Conservation (phyloP, 2,797 vertebrate species). For the Oreochromis grahami region DNA sequence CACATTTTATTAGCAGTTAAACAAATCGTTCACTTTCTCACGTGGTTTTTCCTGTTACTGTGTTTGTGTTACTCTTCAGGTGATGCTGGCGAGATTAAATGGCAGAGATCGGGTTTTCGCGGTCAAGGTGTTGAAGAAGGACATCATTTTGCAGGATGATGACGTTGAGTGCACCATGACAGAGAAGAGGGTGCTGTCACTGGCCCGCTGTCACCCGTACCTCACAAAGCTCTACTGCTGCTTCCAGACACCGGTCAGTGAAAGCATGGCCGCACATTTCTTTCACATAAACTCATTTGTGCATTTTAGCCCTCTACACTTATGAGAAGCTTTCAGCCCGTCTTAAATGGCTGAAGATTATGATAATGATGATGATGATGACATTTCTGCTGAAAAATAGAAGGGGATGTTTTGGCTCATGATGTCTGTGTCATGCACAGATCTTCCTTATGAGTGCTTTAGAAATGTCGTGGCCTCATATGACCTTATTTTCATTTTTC, state of each 20-base stretch:
- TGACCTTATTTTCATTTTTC: neutral
- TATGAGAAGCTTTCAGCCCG: rapidly evolving
- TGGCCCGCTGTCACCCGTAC: conserved; percentile 92
- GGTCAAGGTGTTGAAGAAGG: conserved; percentile 96
- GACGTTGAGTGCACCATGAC: conserved; percentile 99
- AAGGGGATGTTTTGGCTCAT: neutral
- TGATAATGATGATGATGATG: neutral
- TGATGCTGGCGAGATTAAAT: conserved; percentile 92
- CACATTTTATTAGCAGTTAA: neutral
- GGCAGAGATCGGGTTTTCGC: conserved; percentile 85
- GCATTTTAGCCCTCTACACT: neutral
- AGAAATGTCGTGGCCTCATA: neutral
- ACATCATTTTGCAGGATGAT: conserved; percentile 95
- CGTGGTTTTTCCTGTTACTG: neutral
- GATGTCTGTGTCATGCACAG: neutral
- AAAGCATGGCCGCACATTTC: neutral
- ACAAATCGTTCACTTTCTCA: neutral
- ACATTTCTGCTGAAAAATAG: neutral
- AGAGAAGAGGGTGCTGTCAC: conserved; percentile 90
- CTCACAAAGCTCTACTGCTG: conserved; percentile 97
- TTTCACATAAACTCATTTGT: neutral
- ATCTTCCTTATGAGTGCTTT: neutral
- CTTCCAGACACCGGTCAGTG: conserved; percentile 90
- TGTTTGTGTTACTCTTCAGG: conserved; percentile 69
- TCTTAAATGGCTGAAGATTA: neutral